Base-by-base conservation (phyloP, 1,140 invertebrate genomes). In the Glossosoma conforme region DNA sequence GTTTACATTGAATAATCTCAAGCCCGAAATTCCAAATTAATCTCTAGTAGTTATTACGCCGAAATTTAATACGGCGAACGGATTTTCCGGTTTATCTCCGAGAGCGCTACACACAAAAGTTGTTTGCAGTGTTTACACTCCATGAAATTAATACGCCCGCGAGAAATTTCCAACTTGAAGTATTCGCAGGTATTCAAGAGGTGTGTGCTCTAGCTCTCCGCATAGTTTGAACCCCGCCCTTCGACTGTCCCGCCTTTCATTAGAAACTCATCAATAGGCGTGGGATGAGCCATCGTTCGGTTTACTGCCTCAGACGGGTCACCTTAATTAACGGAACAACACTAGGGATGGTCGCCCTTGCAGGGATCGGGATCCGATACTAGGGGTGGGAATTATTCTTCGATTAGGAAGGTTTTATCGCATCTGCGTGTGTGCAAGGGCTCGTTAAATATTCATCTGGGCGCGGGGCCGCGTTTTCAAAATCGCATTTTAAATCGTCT, bases 321-420 rank as follows among this genome's bases (percentile, higher is more conserved):
- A 40, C 52, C 38, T 54, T 47, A 47, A 54, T 54, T 54, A 51
- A 51, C 40, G 48, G n/a, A 51, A 44, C 48, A 44, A 28, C 24
- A n/a, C 24, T n/a, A 33, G 40, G 48, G 38, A 2, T 19, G 44
- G 44, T 19, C 9, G 24, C 14, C 14, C 14, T 11, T 36, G 5
- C 33, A 24, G 40, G 11, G 11, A 11, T 20, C n/a, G 15, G 28
- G 3, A 13, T 30, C n/a, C 38, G 21, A 33, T 15, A 33, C 32
- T 17, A 38, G 10, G 19, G 21, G 40, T 40, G 43, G 44, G 38
- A 47, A 54, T 47, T 47, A 47, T 33, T 13, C 24, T 47, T 46
- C 44, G 44, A 54, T 54, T 54, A 54, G 52, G 38, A 54, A 14
- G 52, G 51, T 33, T 54, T 54, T 54, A 54, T 54, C 44, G 44